Evolutionary conservation across 2,888 invertebrate species (phyloP), one percentile per base, ranked within the genome.

Genomic region (Drosophila neotestacea): DNA sequence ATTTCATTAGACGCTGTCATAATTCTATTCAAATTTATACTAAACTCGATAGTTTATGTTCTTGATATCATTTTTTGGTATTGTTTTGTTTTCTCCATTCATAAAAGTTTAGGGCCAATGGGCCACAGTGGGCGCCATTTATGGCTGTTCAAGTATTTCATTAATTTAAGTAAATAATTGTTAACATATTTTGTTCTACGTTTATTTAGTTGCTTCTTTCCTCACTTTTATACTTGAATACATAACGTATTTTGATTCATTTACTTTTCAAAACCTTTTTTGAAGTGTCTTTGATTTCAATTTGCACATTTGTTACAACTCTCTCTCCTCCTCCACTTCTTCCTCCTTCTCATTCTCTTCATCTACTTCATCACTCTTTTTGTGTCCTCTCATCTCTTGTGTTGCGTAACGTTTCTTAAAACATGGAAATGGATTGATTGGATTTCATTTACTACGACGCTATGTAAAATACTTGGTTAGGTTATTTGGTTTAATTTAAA

Each of bases 401-500:
- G 55, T 81, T 70, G 76, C 77, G 65, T 77, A 64, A 73, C 84
- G 78, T 81, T 84, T 81, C 85, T 60, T 73, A 71, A 79, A 73
- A 63, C 56, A 69, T 74, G 79, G 79, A 70, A 79, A 70, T 82
- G 84, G 75, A 51, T 73, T 58, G 64, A 61, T 70, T 73, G 64
- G 59, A 39, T 63, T 76, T 66, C 27, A 52, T 63, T 66, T 63
- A 16, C 73, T 77, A 77, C 70, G 52, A 64, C 36, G 11, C 72
- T 80, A 80, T 76, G 81, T 84, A 84, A 82, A 85, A 81, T 85
- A 81, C 62, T 77, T 74, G 73, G 55, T 73, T 80, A 80, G 84
- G 70, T 58, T 58, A 38, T 60, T 52, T 58, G 10, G 36, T 58
- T 56, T 70, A 61, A 54, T 55, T 68, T 41, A 61, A 47, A 67